phyloP scores from a whole-genome alignment of 37 sponge, comb jelly and placozoan species.

The Tethya wilhelma region DNA sequence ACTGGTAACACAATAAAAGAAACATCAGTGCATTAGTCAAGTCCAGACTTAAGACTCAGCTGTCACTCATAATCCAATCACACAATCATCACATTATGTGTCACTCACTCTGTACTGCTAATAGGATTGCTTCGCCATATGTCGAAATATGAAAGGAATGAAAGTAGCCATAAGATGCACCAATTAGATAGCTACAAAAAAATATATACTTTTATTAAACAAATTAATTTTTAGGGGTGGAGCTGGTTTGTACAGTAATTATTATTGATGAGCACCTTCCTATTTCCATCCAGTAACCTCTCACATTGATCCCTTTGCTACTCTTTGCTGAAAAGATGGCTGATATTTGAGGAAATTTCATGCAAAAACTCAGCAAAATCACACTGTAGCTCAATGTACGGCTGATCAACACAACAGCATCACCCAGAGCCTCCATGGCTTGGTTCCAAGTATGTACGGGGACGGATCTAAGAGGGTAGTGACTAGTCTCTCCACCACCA shows the following conservation, averaged over 20 bases:
- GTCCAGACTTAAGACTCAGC: too few relatives aligned
- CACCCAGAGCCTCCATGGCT: conserved; percentile 7
- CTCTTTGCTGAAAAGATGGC: conserved; percentile 16
- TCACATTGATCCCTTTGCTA: conserved; percentile 20
- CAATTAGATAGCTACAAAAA: conserved; percentile 17
- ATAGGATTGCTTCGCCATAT: conserved; percentile 35
- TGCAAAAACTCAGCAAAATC: conserved; percentile 27
- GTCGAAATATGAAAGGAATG: conserved; percentile 27
- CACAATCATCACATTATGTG: too few relatives aligned
- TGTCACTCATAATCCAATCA: too few relatives aligned
- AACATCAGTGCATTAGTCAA: too few relatives aligned
- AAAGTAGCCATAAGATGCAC: conserved; percentile 30
- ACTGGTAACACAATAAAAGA: too few relatives aligned
- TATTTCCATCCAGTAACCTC: conserved; percentile 50
- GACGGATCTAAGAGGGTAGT: too few relatives aligned
- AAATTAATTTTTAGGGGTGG: too few relatives aligned
- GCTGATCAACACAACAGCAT: conserved; percentile 24
- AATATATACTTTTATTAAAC: not conserved
- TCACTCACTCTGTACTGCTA: conserved; percentile 35
- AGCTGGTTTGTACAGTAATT: not conserved
- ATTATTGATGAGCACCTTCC: not conserved
- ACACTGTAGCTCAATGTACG: conserved; percentile 48
- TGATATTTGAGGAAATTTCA: conserved; percentile 55
- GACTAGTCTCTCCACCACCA: too few relatives aligned
- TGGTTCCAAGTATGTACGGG: too few relatives aligned